phyloP scores from a whole-genome alignment of 1,140 invertebrate genomes.

The Brachionus plicatilis region DNA sequence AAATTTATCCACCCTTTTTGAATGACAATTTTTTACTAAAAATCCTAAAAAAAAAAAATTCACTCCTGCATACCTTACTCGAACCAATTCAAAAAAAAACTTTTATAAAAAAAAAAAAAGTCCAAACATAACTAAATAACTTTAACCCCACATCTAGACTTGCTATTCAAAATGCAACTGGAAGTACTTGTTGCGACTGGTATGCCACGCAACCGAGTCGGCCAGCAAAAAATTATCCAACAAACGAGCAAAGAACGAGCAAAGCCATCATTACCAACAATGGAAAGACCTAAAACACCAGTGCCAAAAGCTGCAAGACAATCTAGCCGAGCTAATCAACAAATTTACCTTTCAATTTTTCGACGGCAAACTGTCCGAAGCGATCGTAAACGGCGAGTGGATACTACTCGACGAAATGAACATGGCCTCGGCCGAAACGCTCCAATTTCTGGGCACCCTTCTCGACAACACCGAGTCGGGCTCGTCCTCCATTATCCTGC shows the following conservation, averaged over 20 bases:
- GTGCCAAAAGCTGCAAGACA: background rate
- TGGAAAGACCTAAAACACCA: conserved; percentile 2
- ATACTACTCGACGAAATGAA: conserved; percentile 95
- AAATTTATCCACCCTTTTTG: no score
- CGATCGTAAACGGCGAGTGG: conserved; percentile 82
- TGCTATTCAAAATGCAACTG: conserved; percentile 70
- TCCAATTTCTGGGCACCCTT: conserved; percentile 87
- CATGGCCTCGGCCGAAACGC: conserved; percentile 85
- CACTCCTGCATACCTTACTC: no score
- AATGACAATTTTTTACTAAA: no score
- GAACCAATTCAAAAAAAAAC: no score
- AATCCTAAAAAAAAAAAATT: no score
- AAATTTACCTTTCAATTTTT: conserved; percentile 37
- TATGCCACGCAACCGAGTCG: conserved; percentile 66
- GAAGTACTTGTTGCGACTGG: conserved; percentile 67
- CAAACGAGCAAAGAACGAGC: background rate
- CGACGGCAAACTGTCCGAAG: conserved; percentile 76
- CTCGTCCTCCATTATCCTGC: conserved; percentile 72
- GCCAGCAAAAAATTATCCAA: conserved; percentile 47
- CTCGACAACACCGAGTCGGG: conserved; percentile 74
- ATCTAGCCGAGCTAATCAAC: background rate
- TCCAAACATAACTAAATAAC: background rate
- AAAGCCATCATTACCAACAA: background rate
- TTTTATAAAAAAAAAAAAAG: no score
- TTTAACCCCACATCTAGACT: conserved; percentile 49